A percentile compares a stretch with the other conserved stretches of the same genome.
These are phyloP conservation scores for Tragelaphus oryx DNA, from an alignment of 2,797 vertebrate species.

Conservation along the genomic window DNA sequence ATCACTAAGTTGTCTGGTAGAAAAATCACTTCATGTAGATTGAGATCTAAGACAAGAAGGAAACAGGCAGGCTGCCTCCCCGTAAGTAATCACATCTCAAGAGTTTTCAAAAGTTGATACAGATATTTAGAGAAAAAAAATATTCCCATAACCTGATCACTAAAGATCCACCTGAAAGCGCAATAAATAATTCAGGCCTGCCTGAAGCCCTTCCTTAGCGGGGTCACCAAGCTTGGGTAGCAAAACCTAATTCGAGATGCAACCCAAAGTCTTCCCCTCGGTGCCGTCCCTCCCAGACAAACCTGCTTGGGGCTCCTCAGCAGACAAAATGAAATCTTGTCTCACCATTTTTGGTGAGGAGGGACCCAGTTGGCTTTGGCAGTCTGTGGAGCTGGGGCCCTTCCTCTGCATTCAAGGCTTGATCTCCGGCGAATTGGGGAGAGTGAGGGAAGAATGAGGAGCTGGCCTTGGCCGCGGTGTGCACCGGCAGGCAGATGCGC, in stretches of 20 bases:
- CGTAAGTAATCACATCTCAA: background rate
- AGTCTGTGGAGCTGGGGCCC: conserved; percentile 30
- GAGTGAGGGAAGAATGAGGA: conserved; percentile 1
- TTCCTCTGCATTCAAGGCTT: background rate
- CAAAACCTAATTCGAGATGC: conserved; percentile 29
- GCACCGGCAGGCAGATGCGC: conserved; percentile 27
- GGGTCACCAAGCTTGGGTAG: background rate
- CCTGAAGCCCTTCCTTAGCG: background rate
- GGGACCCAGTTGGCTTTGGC: conserved; percentile 40
- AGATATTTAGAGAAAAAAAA: background rate
- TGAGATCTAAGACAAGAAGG: background rate
- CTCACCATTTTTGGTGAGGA: conserved; percentile 64
- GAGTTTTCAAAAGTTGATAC: background rate
- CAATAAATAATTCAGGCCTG: conserved; percentile 26
- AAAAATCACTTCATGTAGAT: conserved; percentile 9
- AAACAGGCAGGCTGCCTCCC: background rate
- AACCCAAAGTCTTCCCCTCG: background rate
- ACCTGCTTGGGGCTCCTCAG: conserved; percentile 59
- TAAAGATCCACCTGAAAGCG: background rate
- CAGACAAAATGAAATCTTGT: conserved; percentile 64
- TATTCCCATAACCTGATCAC: background rate
- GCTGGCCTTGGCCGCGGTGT: background rate
- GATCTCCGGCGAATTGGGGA: conserved; percentile 21
- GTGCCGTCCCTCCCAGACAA: conserved; percentile 42
- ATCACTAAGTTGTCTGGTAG: background rate